phyloP scores from a whole-genome alignment of 2,888 invertebrate species.

The Caenorhabditis plicata region DNA sequence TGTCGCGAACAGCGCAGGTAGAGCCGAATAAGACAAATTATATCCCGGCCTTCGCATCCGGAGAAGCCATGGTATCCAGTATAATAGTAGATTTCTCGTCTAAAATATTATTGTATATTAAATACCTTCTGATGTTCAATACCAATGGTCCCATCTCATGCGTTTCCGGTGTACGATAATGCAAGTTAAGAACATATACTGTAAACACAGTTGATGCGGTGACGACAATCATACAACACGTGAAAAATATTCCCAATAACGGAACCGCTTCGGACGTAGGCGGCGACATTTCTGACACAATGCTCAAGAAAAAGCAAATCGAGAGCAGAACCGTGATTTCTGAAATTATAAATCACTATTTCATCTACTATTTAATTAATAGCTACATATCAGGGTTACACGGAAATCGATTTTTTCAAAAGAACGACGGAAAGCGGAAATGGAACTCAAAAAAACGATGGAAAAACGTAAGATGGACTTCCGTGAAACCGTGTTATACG shows the following conservation, averaged over 20 bases:
- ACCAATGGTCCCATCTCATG: conserved; percentile 65
- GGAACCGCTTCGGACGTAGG: conserved; percentile 98
- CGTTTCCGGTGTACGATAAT: conserved; percentile 64
- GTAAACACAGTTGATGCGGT: conserved; percentile 66
- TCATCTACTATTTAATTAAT: too few relatives aligned
- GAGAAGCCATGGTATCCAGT: conserved; percentile 65
- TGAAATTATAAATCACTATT: too few relatives aligned
- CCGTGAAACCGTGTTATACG: too few relatives aligned
- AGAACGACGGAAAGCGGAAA: too few relatives aligned
- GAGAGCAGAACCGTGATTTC: conserved; percentile 73
- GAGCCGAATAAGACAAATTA: conserved; percentile 50
- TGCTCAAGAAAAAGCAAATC: conserved; percentile 95
- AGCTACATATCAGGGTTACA: too few relatives aligned
- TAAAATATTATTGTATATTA: conserved; percentile 32
- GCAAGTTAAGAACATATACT: conserved; percentile 65
- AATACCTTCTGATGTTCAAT: not conserved
- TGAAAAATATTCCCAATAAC: conserved; percentile 76
- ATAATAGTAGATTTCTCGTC: conserved; percentile 60
- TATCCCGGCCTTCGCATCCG: conserved; percentile 64
- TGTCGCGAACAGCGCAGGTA: conserved; percentile 56
- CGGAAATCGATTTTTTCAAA: too few relatives aligned
- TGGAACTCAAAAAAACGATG: too few relatives aligned
- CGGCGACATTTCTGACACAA: conserved; percentile 96
- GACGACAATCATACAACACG: conserved; percentile 65
- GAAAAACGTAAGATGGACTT: too few relatives aligned